These are phyloP conservation scores for Gonocerus acuteangulatus DNA, from an alignment of 2,888 invertebrate genomes.

Conservation along the genomic window DNA sequence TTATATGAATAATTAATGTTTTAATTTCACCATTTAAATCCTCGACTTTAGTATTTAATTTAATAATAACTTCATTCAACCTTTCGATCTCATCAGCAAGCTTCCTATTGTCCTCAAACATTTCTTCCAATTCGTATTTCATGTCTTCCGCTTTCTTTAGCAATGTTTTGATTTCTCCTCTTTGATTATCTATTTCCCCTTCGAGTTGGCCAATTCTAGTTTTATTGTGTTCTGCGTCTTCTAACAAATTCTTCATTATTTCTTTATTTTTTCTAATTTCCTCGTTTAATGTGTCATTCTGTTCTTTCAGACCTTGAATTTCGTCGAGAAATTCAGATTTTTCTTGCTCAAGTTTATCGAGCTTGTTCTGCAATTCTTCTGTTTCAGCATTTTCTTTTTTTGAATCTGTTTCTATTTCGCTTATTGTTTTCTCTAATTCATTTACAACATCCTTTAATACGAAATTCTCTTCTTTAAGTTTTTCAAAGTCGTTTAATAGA, in stretches of 20 bases:
- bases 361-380: not conserved
- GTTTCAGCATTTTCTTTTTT: not conserved
- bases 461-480: not conserved
- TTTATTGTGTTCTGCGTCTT: not conserved
- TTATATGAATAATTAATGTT: conserved; percentile 5
- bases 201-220: not conserved
- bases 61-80: conserved; percentile 7
- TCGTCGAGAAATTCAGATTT: not conserved
- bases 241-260: not conserved
- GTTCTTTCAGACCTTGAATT: not conserved
- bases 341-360: not conserved
- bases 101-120: conserved; percentile 14
- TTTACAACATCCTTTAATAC: not conserved
- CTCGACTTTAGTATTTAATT: conserved; percentile 11
- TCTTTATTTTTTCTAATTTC: conserved; percentile 7
- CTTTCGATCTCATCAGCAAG: conserved; percentile 22
- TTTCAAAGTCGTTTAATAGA: not conserved
- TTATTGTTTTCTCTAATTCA: not conserved
- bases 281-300: not conserved
- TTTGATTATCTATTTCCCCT: not conserved
- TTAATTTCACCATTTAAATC: conserved; percentile 17
- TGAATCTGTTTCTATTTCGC: not conserved
- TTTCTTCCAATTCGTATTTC: conserved; percentile 2
- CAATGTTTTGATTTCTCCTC: not conserved
- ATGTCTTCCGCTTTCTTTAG: conserved; percentile 1